Evolutionary conservation across 1,140 invertebrate genomes (phyloP), one percentile per base, ranked within the genome.

Genomic region (Drosophila ananassae): DNA sequence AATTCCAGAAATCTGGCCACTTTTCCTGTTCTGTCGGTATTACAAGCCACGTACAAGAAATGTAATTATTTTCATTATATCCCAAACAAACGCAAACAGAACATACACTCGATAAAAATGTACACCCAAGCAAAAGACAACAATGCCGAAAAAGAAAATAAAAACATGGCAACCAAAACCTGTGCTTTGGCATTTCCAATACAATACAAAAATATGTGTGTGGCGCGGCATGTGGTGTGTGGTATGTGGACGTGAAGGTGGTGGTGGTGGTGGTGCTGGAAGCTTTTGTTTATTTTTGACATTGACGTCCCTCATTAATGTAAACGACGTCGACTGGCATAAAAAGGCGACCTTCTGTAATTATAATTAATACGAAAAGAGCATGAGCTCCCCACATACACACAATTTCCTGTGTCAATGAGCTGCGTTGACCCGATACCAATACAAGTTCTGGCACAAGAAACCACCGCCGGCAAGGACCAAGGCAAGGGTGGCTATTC

Each of bases 301-400:
- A 77, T 77, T 61, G 56, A 71, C 55, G 48, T 44, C 72, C 39
- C 76, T 87, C 72, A 89, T 87, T 87, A 89, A 71, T 64, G 63
- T 61, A 63, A 76, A 79, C 64, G 72, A 83, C 56, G 73, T 83
- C 62, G 63, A 59, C 62, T 47, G 73, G 71, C 61, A 59, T 53
- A 87, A 79, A 79, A 71, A 63, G 67, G 25, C 59, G 71, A 73
- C 79, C 72, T 87, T 87, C 80, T 89, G 68, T 83, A 83, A 89
- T 79, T 79, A 79, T 89, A 89, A 89, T 89, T 89, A 89, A 89
- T 89, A 83, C 73, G 63, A 89, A 89, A 68, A 71, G 85, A 79
- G 77, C 83, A 59, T 87, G 83, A 61, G 54, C 25, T 32, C 56
- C 2, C 32, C 44, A 0, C 47, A 55, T 37, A 66, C 53, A 55